phyloP scores from a whole-genome alignment of 2,888 invertebrate genomes.

The Dusona sp. region DNA sequence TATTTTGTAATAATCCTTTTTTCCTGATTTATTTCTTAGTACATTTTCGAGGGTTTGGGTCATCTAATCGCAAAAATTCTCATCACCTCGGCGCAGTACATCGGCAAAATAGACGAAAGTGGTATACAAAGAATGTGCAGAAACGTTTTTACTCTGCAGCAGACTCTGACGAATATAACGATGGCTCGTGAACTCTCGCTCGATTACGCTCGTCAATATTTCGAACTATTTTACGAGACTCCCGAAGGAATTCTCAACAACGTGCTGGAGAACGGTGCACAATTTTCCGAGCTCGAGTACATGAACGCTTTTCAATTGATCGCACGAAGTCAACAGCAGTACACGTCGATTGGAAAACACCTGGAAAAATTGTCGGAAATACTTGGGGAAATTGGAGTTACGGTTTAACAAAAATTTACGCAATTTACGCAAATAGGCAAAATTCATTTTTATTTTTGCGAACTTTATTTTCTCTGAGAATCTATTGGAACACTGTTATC shows the following conservation, averaged over 20 bases:
- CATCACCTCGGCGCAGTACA: slow-evolving; percentile 92
- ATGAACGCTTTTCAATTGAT: slow-evolving; percentile 87
- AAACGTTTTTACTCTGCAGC: slow-evolving; percentile 94
- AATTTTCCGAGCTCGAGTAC: slow-evolving; percentile 90
- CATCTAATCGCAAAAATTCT: slow-evolving; percentile 91
- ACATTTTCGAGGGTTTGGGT: slow-evolving; percentile 95
- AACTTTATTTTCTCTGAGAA: background rate
- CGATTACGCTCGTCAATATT: slow-evolving; percentile 95
- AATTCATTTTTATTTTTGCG: background rate
- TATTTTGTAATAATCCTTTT: background rate
- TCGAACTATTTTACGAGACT: slow-evolving; percentile 92
- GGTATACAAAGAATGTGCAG: slow-evolving; percentile 94
- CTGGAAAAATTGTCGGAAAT: slow-evolving; percentile 94
- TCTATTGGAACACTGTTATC: background rate
- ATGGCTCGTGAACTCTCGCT: slow-evolving; percentile 93
- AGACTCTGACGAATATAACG: slow-evolving; percentile 94
- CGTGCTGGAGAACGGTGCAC: slow-evolving; percentile 94
- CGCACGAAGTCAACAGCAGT: slow-evolving; percentile 85
- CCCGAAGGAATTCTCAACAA: slow-evolving; percentile 93
- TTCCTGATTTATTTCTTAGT: slow-evolving; percentile 85
- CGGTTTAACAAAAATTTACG: slow-evolving; percentile 79
- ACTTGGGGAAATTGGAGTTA: slow-evolving; percentile 93
- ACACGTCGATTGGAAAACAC: slow-evolving; percentile 87
- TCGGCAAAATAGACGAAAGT: slow-evolving; percentile 92
- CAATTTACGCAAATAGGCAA: too few species aligned